Conservation (phyloP, 2,113 vertebrate species). For the Peromyscus maniculatus region DNA sequence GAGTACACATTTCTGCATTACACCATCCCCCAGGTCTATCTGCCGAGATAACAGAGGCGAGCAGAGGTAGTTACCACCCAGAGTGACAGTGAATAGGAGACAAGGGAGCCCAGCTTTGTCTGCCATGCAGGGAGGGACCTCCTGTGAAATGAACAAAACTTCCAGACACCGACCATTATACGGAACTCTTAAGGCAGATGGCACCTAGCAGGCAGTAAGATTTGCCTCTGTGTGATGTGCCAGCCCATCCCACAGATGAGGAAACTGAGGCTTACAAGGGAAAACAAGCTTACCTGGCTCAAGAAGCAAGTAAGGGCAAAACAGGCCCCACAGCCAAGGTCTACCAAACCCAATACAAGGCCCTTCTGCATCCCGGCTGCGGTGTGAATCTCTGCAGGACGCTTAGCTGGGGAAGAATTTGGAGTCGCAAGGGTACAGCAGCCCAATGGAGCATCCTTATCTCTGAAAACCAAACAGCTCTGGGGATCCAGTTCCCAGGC, state of each 20-base stretch:
- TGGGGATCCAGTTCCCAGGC: background rate
- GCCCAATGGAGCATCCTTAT: rapidly evolving
- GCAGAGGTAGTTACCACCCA: background rate
- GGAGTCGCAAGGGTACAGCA: background rate
- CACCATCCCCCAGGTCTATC: background rate
- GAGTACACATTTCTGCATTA: background rate
- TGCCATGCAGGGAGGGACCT: background rate
- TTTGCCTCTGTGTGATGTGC: background rate
- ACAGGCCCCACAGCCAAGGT: background rate
- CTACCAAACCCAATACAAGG: background rate
- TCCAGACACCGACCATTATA: background rate
- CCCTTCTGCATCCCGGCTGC: background rate
- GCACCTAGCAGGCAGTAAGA: background rate
- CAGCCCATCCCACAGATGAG: conserved; percentile 16
- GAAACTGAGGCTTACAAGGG: background rate
- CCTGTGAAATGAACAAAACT: background rate
- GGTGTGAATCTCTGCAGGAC: background rate
- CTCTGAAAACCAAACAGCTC: background rate
- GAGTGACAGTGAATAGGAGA: conserved; percentile 22
- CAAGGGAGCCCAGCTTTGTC: background rate
- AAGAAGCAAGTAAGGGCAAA: background rate
- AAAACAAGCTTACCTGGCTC: background rate
- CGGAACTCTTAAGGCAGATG: background rate
- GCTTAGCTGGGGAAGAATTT: background rate
- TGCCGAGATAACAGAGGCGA: background rate